phyloP scores from a whole-genome alignment of 2,113 vertebrate genomes.

The Semnornis frantzii region DNA sequence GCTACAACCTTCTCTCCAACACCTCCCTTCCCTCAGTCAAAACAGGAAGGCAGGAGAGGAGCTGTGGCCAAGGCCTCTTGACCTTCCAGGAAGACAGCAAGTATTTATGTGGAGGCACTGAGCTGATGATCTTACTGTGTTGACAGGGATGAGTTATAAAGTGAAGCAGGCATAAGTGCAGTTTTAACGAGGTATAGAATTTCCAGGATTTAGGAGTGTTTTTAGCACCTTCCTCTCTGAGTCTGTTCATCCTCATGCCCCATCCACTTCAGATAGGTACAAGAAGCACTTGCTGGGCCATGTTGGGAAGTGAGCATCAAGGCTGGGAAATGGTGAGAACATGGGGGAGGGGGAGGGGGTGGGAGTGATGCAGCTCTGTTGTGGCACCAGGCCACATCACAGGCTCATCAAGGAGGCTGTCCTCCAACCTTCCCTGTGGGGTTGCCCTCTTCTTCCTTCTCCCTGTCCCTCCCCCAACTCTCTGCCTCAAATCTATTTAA shows the following conservation, averaged over 20 bases:
- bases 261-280: background rate
- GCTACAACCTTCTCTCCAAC: conserved; percentile 43
- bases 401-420: background rate
- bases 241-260: background rate
- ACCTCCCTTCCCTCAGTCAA: conserved; percentile 41
- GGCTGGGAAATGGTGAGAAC: background rate
- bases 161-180: background rate
- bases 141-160: conserved; percentile 67
- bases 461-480: background rate
- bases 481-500: background rate
- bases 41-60: conserved; percentile 61
- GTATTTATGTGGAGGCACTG: conserved; percentile 34
- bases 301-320: background rate
- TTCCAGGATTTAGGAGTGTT: conserved; percentile 57
- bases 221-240: conserved; percentile 34
- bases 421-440: background rate
- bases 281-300: fast-evolving
- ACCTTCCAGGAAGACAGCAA: conserved; percentile 41
- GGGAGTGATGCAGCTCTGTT: background rate
- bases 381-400: fast-evolving
- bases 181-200: conserved; percentile 51
- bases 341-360: fast-evolving
- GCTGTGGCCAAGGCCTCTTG: conserved; percentile 36
- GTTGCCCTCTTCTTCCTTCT: background rate
- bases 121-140: conserved; percentile 26